phyloP scores from a whole-genome alignment of 2,888 invertebrate species.

The Pogonocherus hispidulus region DNA sequence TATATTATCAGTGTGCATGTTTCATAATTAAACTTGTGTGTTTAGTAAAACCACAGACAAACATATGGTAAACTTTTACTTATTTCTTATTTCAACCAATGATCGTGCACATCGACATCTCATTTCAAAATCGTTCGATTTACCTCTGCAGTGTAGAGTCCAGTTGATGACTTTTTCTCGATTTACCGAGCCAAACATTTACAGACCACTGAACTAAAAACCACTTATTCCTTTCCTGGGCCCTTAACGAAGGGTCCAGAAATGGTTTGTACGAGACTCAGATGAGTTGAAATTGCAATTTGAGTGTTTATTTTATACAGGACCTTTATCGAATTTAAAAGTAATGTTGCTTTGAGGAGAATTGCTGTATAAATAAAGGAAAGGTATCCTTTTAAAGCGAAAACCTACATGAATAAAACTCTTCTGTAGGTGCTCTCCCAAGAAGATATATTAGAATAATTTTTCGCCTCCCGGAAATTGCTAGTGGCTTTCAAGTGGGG shows the following conservation, averaged over 20 bases:
- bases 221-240: constrained; percentile 31
- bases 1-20: too few relatives aligned
- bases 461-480: not conserved
- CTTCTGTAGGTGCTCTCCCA: not conserved
- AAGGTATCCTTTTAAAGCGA: constrained; percentile 15
- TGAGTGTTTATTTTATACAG: constrained; percentile 31
- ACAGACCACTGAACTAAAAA: constrained; percentile 28
- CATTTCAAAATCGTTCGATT: not conserved
- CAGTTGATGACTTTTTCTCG: constrained; percentile 27
- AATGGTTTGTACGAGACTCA: constrained; percentile 29
- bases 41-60: too few relatives aligned
- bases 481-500: not conserved
- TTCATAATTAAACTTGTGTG: too few relatives aligned
- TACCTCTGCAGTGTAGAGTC: not conserved
- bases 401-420: not conserved
- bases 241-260: constrained; percentile 32
- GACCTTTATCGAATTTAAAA: constrained; percentile 31
- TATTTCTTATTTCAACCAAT: too few relatives aligned
- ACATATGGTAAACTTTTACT: too few relatives aligned
- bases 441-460: not conserved
- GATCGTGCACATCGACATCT: not conserved
- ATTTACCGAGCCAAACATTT: constrained; percentile 24
- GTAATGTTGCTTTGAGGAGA: constrained; percentile 29
- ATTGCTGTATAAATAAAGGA: constrained; percentile 28
- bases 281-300: constrained; percentile 35